Percentiles rank a stretch among this genome's conserved stretches.
These are phyloP conservation scores for Calliphora vomitoria DNA, from an alignment of 2,888 invertebrate species.

Conservation along the genomic window DNA sequence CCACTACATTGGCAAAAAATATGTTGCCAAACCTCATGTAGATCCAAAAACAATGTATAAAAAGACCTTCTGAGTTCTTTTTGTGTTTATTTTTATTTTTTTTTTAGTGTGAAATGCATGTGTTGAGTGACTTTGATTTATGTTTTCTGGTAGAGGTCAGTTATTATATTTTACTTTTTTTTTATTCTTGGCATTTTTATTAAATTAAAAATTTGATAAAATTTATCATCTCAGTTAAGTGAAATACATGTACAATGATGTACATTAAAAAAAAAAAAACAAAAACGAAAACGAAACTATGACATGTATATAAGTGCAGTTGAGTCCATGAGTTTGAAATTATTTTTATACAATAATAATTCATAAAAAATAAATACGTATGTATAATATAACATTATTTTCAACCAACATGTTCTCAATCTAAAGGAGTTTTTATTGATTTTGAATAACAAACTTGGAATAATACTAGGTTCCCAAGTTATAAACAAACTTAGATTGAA, in stretches of 20 bases:
- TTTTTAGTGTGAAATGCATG: slow-evolving; percentile 42
- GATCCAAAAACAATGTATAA: slow-evolving; percentile 20
- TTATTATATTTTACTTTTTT: slow-evolving; percentile 53
- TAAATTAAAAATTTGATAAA: slow-evolving; percentile 33
- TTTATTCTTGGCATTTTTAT: slow-evolving; percentile 27
- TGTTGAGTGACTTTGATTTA: slow-evolving; percentile 72
- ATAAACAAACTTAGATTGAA: no score
- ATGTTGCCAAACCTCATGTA: slow-evolving; percentile 33
- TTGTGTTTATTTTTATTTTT: slow-evolving; percentile 1
- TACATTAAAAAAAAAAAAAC: neutral
- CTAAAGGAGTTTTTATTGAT: neutral
- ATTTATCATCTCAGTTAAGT: slow-evolving; percentile 29
- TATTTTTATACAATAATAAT: neutral
- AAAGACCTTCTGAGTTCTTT: slow-evolving; percentile 45
- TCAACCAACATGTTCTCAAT: neutral
- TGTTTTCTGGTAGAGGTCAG: slow-evolving; percentile 67
- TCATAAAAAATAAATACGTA: neutral
- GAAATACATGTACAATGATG: neutral
- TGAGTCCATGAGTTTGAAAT: neutral
- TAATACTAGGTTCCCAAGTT: no score
- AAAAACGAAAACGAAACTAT: neutral
- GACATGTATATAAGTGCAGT: neutral
- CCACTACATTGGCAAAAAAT: slow-evolving; percentile 11
- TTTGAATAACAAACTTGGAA: neutral
- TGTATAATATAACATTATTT: neutral